Evolutionary conservation across 2,888 invertebrate species (phyloP).

Genomic region (Eretmocerus hayati): DNA sequence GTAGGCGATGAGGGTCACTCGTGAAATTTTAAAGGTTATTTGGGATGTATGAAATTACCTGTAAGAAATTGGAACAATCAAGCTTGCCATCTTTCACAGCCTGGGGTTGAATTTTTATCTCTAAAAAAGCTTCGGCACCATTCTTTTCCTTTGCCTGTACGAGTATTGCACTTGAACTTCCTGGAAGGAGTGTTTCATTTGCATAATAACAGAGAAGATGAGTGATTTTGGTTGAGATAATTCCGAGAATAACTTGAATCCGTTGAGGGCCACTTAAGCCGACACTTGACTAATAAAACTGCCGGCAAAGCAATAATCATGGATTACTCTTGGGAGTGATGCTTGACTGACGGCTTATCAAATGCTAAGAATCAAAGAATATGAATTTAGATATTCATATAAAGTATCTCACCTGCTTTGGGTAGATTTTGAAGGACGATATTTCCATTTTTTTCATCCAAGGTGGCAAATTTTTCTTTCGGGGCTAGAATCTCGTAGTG

Average conservation of each 20-base stretch:
- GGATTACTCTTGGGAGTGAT: too few relatives aligned
- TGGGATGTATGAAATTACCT: too few relatives aligned
- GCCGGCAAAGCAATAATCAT: too few relatives aligned
- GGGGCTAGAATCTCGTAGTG: conserved; percentile 31
- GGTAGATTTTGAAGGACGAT: conserved; percentile 28
- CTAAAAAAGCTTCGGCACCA: conserved; percentile 33
- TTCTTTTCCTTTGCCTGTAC: conserved; percentile 20
- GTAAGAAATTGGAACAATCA: conserved; percentile 36
- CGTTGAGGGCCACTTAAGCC: not conserved
- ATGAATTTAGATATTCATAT: too few relatives aligned
- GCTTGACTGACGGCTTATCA: too few relatives aligned
- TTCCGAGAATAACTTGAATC: not conserved
- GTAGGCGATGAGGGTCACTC: too few relatives aligned
- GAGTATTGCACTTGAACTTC: conserved; percentile 19
- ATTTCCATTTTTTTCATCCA: conserved; percentile 24
- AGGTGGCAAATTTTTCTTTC: conserved; percentile 24
- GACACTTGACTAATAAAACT: too few relatives aligned
- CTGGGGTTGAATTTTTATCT: conserved; percentile 33
- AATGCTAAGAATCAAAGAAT: not conserved
- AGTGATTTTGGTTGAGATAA: not conserved
- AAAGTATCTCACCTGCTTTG: conserved; percentile 27
- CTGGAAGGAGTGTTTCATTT: conserved; percentile 5
- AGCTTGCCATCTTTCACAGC: conserved; percentile 26
- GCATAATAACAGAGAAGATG: not conserved
- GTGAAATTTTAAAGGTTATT: too few relatives aligned